These are phyloP conservation scores for Lophotriccus pileatus DNA, from an alignment of 2,797 vertebrate species.

Conservation along the genomic window DNA sequence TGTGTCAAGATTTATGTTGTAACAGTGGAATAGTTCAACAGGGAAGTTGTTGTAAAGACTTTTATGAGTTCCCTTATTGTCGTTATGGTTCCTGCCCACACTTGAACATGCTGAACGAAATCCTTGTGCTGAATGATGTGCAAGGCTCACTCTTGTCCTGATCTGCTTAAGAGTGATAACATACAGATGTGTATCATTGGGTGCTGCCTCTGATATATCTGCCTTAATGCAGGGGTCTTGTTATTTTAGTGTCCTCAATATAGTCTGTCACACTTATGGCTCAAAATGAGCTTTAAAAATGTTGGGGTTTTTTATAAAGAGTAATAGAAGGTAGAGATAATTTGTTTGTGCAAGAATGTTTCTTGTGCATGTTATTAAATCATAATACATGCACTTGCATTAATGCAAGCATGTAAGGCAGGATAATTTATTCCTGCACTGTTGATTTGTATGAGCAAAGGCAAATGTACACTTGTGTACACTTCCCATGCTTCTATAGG, in stretches of 20 bases:
- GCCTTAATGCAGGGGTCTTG: background rate
- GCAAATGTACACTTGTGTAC: rapidly evolving
- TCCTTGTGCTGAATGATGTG: background rate
- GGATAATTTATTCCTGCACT: background rate
- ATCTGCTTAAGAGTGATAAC: background rate
- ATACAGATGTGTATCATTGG: background rate
- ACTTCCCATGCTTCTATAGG: background rate
- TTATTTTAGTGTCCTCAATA: background rate
- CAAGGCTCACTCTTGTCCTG: background rate
- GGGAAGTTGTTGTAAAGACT: background rate
- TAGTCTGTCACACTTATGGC: background rate
- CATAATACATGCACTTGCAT: background rate
- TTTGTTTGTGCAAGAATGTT: background rate
- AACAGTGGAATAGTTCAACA: background rate
- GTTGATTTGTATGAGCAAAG: background rate
- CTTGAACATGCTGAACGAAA: background rate
- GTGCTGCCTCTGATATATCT: background rate
- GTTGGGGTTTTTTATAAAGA: background rate
- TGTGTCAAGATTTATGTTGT: background rate
- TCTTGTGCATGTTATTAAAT: background rate
- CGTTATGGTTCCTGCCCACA: background rate
- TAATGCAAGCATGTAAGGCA: background rate
- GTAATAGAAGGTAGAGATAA: background rate
- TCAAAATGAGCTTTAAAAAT: background rate
- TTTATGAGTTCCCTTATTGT: background rate